A percentile compares a stretch with the other conserved stretches of the same genome.
Evolutionary conservation across 2,888 invertebrate species (phyloP).

Genomic region (Limulus polyphemus): DNA sequence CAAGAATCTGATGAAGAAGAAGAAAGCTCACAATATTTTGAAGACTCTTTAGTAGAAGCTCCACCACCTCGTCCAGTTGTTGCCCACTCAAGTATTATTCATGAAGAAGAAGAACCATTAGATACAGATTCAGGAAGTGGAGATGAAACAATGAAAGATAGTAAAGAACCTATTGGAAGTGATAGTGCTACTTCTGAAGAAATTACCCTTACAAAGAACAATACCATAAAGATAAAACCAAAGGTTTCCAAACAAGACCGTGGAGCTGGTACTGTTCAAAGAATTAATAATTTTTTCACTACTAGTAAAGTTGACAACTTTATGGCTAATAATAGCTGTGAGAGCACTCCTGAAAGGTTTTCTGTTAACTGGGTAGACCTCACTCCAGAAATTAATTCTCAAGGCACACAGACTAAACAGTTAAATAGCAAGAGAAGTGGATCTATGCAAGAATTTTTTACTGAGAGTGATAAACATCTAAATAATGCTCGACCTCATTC

Average conservation of each 20-base stretch:
- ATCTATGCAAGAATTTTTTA: constrained; percentile 15
- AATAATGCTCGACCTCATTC: constrained; percentile 16
- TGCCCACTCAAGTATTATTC: constrained; percentile 23
- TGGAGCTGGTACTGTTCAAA: constrained; percentile 7
- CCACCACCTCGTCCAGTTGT: constrained; percentile 16
- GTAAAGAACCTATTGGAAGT: constrained; percentile 19
- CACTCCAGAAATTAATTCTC: constrained; percentile 15
- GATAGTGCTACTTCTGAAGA: constrained; percentile 17
- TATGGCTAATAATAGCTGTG: constrained; percentile 6
- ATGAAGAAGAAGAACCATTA: constrained; percentile 24
- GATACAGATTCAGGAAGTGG: constrained; percentile 21
- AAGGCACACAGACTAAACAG: constrained; percentile 25
- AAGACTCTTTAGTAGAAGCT: constrained; percentile 25
- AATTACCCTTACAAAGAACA: constrained; percentile 16
- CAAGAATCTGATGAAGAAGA: constrained; percentile 15
- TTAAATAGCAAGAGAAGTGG: constrained; percentile 20
- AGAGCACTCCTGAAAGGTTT: constrained; percentile 1
- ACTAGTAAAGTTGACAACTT: constrained; percentile 17
- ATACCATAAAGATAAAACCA: background rate
- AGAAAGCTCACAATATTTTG: constrained; percentile 26
- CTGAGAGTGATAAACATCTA: constrained; percentile 12
- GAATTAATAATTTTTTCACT: constrained; percentile 23
- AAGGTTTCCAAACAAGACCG: constrained; percentile 7
- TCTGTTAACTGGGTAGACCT: constrained; percentile 3
- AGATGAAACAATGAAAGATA: constrained; percentile 24